Base-by-base conservation (phyloP, 53 echinoderm and acorn worm genomes). In the Echinarachnius parma region DNA sequence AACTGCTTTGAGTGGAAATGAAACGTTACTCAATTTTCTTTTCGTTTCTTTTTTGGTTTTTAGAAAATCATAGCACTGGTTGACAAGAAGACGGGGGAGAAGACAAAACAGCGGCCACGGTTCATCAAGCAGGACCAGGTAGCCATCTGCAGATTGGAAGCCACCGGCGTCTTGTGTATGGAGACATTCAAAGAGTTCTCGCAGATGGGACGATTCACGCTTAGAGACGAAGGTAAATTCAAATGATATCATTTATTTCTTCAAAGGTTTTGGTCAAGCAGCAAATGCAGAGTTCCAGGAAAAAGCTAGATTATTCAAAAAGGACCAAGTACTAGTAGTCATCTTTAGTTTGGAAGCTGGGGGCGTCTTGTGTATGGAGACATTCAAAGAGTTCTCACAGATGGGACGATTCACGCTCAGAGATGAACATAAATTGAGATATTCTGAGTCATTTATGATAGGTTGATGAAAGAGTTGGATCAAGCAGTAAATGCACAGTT, bases 161-260 rank as follows among this genome's bases (percentile, higher is more conserved):
- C 82, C 10, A 49, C 86, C 19, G 98, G 88, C 16, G 80, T 91
- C 66, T 63, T 98, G 33, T 98, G 98, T 35, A 79, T 98, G 80
- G 98, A 98, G 57, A 66, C 88, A 1, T 98, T 98, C 35, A 88
- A 83, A 4, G 92, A 98, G 46, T 98, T 98, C 83, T 92, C 82
- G 48, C 98, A 98, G 46, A 98, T 98, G 98, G 98, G 98, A 10
- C 79, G 98, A 22, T 98, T 98, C 61, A 98, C 91, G 16, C 83
- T 98, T 19, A 85, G 98, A 79, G 98, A 98, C 35, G 98, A 98
- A 86, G 98, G 98, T 98, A 52, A n/a, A n/a, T n/a, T n/a, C n/a
- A n/a, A n/a, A n/a, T n/a, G n/a, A n/a, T n/a, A n/a, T n/a, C n/a
- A n/a, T n/a, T n/a, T n/a, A n/a, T n/a, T n/a, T n/a, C n/a, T n/a